Evolutionary conservation across 2,113 vertebrate species (phyloP).

Genomic region (Ceuthmochares aereus): DNA sequence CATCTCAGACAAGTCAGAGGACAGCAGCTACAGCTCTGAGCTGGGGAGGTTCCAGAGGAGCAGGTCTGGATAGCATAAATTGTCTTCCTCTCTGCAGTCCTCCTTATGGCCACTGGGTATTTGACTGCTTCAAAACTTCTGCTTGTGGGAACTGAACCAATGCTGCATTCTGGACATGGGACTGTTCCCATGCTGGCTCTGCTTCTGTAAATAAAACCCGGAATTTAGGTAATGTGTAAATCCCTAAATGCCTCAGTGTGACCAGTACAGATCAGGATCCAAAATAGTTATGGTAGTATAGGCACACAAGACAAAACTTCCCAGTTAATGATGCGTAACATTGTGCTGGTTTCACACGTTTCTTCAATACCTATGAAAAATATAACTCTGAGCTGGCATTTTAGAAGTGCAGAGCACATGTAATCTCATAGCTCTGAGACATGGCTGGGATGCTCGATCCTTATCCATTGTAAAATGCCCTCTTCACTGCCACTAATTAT

Average conservation of each 20-base stretch:
- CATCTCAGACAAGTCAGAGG: background rate
- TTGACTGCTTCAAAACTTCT: background rate
- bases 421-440: background rate
- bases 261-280: background rate
- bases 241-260: background rate
- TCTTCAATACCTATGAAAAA: background rate
- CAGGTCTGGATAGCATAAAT: background rate
- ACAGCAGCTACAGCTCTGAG: background rate
- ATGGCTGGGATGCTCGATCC: background rate
- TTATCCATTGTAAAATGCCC: background rate
- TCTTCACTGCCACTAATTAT: background rate
- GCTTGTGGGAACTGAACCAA: background rate
- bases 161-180: background rate
- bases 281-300: background rate
- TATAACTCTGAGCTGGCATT: background rate
- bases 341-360: background rate
- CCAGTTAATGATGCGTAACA: background rate
- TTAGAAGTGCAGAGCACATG: background rate
- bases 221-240: background rate
- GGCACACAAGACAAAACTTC: background rate
- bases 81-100: background rate
- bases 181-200: fast-evolving
- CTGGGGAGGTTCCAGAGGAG: background rate
- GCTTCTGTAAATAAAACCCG: background rate
- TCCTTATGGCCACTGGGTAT: fast-evolving